Base-by-base conservation (phyloP, 1,140 invertebrate species). In the Papilio glaucus region DNA sequence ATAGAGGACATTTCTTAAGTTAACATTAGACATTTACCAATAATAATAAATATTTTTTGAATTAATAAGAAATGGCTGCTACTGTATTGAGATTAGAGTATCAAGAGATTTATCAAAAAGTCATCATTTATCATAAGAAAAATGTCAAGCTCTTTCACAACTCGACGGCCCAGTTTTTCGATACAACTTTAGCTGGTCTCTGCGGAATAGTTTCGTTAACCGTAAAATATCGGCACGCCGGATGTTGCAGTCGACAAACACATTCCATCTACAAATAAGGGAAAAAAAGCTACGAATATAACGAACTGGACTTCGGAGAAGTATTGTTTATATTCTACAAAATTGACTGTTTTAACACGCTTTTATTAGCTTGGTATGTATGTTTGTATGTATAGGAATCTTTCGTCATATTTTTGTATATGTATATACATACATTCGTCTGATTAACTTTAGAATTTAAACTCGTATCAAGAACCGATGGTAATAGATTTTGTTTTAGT, bases 121-220 rank as follows among this genome's bases (percentile, higher is more conserved):
- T 8, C 13, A 62, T 62, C n/a, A 62, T 62, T 62, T 62, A 62
- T 33, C 29, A 8, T 62, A 29, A 33, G 29, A 33, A 33, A 18
- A 38, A 62, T 62, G 61, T 37, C 61, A 15, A 38, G n/a, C n/a
- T n/a, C n/a, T n/a, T 18, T 18, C 26, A 18, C 15, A 15, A 18
- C 26, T 33, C 61, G 61, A 62, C 13, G n/a, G 29, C 61, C n/a
- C 9, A 63, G n/a, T 38, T 63, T 63, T 65, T 65, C 62, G 29
- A 18, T 37, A 21, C 8, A 39, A 38, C 33, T 65, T 65, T 18
- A 65, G 18, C 18, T 38, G 9, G 33, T 39, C 4, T 39, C 61
- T 38, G 10, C 37, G 62, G 62, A 39, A 65, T 39, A 65, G 37
- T 41, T 65, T 65, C 37, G 62, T 39, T 65, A 21, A 39, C 37